phyloP scores from a whole-genome alignment of 2,888 invertebrate species.

The Apantesis nais region DNA sequence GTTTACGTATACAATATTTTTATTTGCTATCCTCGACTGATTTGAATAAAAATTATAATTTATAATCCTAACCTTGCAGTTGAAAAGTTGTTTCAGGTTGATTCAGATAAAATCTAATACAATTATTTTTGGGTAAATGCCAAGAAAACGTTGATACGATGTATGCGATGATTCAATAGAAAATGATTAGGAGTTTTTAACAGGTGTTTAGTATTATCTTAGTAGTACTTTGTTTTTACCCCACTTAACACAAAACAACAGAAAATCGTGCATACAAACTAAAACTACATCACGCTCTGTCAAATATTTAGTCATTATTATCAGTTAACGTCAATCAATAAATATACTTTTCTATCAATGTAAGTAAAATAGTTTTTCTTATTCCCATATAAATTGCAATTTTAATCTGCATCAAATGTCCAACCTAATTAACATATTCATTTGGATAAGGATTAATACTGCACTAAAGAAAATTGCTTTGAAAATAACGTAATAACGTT shows the following conservation, averaged over 20 bases:
- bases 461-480: too few species aligned
- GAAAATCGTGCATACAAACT: background rate
- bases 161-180: slow-evolving; percentile 23
- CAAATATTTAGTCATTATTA: background rate
- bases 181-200: slow-evolving; percentile 21
- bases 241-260: slow-evolving; percentile 9
- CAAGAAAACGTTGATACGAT: slow-evolving; percentile 57
- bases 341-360: background rate
- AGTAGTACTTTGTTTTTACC: slow-evolving; percentile 2
- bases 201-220: background rate
- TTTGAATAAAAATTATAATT: slow-evolving; percentile 41
- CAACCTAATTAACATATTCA: too few species aligned
- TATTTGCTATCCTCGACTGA: slow-evolving; percentile 34
- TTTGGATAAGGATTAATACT: too few species aligned
- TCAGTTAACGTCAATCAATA: background rate
- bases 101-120: slow-evolving; percentile 38
- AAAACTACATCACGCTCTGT: too few species aligned
- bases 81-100: slow-evolving; percentile 30
- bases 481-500: too few species aligned
- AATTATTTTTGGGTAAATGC: slow-evolving; percentile 55
- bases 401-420: too few species aligned
- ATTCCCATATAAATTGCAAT: too few species aligned
- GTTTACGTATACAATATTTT: slow-evolving; percentile 51
- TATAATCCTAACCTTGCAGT: slow-evolving; percentile 30
- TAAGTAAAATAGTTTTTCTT: too few species aligned